Evolutionary conservation across 2,888 invertebrate species (phyloP).

Genomic region (Nephrocerus scutellatus): DNA sequence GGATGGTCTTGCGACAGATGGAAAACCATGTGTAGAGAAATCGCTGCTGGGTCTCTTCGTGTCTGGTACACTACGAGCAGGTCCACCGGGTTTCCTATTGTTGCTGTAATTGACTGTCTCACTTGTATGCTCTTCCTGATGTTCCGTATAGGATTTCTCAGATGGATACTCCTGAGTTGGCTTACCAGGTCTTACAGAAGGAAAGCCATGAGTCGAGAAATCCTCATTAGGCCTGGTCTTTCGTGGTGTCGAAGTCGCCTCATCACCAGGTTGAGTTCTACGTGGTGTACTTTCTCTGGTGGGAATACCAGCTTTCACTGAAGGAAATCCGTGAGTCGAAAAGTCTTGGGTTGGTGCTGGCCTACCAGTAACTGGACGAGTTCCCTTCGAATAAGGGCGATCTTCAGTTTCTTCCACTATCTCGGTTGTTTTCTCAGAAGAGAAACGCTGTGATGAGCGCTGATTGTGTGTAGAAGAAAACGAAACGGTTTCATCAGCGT

Average conservation of each 20-base stretch:
- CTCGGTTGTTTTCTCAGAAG: constrained; percentile 42
- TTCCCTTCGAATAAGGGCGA: constrained; percentile 16
- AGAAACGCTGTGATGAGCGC: too few species aligned
- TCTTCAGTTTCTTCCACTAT: constrained; percentile 36
- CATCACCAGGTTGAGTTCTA: constrained; percentile 9
- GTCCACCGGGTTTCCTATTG: not conserved
- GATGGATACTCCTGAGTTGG: constrained; percentile 32
- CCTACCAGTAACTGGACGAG: too few species aligned
- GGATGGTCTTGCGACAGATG: constrained; percentile 3
- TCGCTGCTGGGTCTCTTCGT: constrained; percentile 5
- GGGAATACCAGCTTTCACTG: constrained; percentile 31
- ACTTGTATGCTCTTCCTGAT: constrained; percentile 9
- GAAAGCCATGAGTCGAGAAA: constrained; percentile 38
- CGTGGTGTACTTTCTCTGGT: constrained; percentile 32
- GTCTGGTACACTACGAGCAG: too few species aligned
- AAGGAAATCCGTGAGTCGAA: constrained; percentile 34
- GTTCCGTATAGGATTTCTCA: constrained; percentile 15
- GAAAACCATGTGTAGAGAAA: constrained; percentile 12
- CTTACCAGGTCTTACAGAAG: constrained; percentile 33
- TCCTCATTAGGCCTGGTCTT: constrained; percentile 22
- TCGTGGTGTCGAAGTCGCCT: constrained; percentile 1
- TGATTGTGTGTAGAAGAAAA: too few species aligned
- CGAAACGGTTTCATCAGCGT: too few species aligned
- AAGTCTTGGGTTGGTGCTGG: constrained; percentile 1
- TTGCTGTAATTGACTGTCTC: constrained; percentile 4